A percentile compares a stretch with the other conserved stretches of the same genome.
These are phyloP conservation scores for Trichosurus vulpecula DNA, from an alignment of 2,797 vertebrate genomes.

Conservation along the genomic window DNA sequence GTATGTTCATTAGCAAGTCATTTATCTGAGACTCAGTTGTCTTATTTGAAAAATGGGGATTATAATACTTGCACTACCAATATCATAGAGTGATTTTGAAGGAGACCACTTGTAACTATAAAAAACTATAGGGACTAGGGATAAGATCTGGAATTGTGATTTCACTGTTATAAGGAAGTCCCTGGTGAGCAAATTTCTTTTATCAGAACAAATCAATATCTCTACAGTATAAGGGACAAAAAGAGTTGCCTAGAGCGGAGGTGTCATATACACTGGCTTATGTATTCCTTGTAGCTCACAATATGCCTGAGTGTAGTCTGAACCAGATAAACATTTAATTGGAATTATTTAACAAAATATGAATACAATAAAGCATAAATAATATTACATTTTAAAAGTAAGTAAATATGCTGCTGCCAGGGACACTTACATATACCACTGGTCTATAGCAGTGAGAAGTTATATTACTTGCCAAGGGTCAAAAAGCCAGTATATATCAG, in stretches of 20 bases:
- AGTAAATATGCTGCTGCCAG: neutral
- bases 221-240: neutral
- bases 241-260: neutral
- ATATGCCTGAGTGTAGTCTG: neutral
- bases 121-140: neutral
- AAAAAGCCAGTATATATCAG: neutral
- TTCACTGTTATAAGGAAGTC: neutral
- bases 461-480: neutral
- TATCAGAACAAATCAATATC: neutral
- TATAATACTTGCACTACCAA: neutral
- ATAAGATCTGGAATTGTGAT: neutral
- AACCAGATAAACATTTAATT: neutral
- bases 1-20: neutral
- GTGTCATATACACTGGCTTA: neutral
- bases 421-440: neutral
- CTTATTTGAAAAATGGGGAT: neutral
- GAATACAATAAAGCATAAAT: neutral
- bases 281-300: neutral
- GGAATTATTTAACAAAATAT: neutral
- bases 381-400: neutral
- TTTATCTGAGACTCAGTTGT: neutral
- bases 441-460: neutral
- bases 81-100: neutral
- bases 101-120: neutral
- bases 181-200: neutral